These are phyloP conservation scores for Pachymerium ferrugineum DNA, from an alignment of 2,888 invertebrate genomes.

Conservation along the genomic window DNA sequence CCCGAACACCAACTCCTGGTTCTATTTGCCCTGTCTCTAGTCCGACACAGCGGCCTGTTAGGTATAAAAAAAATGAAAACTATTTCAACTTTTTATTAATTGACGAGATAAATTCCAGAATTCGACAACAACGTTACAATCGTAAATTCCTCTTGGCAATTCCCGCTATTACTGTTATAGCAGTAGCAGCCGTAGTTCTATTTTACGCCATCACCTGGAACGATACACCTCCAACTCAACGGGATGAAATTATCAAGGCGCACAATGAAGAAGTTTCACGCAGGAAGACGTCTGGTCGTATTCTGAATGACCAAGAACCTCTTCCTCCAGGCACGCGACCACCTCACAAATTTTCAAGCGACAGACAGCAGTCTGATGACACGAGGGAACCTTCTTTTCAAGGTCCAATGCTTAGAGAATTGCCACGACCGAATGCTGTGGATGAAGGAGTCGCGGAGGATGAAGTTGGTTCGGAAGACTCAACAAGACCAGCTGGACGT, in stretches of 20 bases:
- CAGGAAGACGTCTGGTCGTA: neutral
- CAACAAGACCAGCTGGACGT: too few relatives aligned
- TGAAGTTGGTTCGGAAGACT: too few relatives aligned
- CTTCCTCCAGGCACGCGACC: too few relatives aligned
- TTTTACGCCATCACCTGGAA: constrained; percentile 12
- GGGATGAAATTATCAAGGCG: neutral
- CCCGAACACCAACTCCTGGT: constrained; percentile 19
- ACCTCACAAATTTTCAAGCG: too few relatives aligned
- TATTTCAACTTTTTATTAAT: neutral
- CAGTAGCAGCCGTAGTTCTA: constrained; percentile 4
- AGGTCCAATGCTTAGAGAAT: too few relatives aligned
- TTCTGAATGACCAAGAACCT: too few relatives aligned
- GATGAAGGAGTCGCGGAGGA: too few relatives aligned
- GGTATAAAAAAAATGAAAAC: neutral
- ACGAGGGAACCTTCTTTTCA: too few relatives aligned
- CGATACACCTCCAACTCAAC: neutral
- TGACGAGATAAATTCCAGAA: neutral
- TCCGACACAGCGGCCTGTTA: neutral
- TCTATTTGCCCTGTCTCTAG: neutral
- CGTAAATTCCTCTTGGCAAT: constrained; percentile 7
- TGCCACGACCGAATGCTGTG: too few relatives aligned
- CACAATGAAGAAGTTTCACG: neutral
- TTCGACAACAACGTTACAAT: neutral
- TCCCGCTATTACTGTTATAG: neutral
- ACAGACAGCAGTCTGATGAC: too few relatives aligned